Evolutionary conservation across 2,888 invertebrate genomes (phyloP), one percentile per base, ranked within the genome.

Genomic region (Stenoptilia bipunctidactyla): DNA sequence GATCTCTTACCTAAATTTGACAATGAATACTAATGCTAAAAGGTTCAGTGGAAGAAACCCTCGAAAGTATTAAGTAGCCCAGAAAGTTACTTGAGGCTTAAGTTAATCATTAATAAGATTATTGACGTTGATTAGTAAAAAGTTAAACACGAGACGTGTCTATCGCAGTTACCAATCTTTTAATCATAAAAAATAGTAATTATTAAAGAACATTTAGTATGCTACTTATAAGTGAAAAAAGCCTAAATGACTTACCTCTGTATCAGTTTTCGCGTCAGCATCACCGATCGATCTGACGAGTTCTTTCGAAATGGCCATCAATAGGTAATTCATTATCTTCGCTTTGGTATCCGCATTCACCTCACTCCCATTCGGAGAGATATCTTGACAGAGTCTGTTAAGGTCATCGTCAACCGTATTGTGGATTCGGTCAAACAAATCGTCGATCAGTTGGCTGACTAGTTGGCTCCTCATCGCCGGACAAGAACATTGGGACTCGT

Each of bases 231-330:
- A n/a, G n/a, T n/a, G n/a, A n/a, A n/a, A 20, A 8, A 20, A 8
- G 4, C 20, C 20, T 20, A 56, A 49, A 55, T 52, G 61, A 72
- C 74, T 69, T 52, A 80, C 83, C 82, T 83, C 82, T 34, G 83
- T 80, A 57, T 83, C 83, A 58, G 83, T 83, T 66, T 83, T 83
- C 52, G 82, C 82, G 46, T 83, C 83, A 12, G 83, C 83, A 45
- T 83, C 83, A 40, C 83, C 83, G 45, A 83, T 83, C 34, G 83
- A 83, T 53, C 83, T 72, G 49, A 83, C 80, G 41, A 83, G 74
- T 54, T 83, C 83, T 60, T 83, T 83, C 36, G 83, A 83, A 59
- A 83, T 83, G 57, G 82, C 82, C 79, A 82, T 79, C 56, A 83
- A 58, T 51, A 83, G 76, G 62, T 82, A 83, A 71, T 83, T 83